Base-by-base conservation (phyloP, 2,888 invertebrate genomes). In the Acleris emargana region DNA sequence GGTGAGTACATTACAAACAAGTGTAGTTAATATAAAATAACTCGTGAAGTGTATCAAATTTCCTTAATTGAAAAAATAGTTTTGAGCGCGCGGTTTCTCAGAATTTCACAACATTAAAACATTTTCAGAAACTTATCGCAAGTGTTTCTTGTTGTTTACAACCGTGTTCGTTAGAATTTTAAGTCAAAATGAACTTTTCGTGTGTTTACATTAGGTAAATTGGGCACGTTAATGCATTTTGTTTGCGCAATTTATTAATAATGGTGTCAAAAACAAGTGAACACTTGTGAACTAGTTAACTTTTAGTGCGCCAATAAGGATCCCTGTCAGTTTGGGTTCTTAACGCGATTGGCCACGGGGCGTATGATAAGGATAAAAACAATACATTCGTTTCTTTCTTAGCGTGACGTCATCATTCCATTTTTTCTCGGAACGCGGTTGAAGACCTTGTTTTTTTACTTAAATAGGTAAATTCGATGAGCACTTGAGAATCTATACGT, bases 1-100 rank as follows among this genome's bases (percentile, higher is more conserved):
- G 88, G 93, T 92, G 74, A 91, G 91, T 90, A 67, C 62, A 25
- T 58, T 55, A 53, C 63, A 49, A 42, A 45, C 45, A 7, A 38
- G 16, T 45, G 17, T 16, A 45, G 17, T 45, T 45, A 43, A n/a
- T n/a, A n/a, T n/a, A n/a, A n/a, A n/a, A n/a, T 2, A 43, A 17
- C 16, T 45, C 45, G 7, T 45, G 6, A 45, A 45, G 16, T 45
- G 16, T 45, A 45, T 5, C n/a, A 45, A 45, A 17, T 45, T 45
- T 16, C 2, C 16, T 6, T n/a, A n/a, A 45, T n/a, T n/a, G 17
- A 45, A 20, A 49, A 49, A 49, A 0, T 32, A 13, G 49, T 49
- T 25, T 9, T 22, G 17, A n/a, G 25, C 22, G 42, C 43, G 42
- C 25, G 5, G 22, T 55, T 55, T 50, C 54, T 22, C 17, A 54